A percentile compares a stretch with the other conserved stretches of the same genome.
phyloP scores from a whole-genome alignment of 2,888 invertebrate genomes.

The Alentia gelatinosa region DNA sequence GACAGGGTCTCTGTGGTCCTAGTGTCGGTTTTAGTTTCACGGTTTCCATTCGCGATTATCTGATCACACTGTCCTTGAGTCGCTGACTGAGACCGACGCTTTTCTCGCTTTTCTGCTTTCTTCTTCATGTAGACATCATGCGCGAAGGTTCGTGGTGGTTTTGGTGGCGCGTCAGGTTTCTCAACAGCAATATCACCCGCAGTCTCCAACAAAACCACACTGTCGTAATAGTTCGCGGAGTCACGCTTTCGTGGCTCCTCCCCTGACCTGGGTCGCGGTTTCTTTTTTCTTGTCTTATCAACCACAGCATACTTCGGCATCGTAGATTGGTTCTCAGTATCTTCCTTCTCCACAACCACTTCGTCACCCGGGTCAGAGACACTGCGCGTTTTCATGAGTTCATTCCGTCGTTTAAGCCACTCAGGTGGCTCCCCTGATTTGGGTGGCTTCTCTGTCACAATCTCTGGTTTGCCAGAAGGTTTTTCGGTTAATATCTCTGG shows the following conservation, averaged over 20 bases:
- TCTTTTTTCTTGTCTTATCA: neutral
- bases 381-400: slow-evolving; percentile 3
- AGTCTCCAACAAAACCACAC: neutral
- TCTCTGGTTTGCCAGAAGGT: neutral
- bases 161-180: slow-evolving; percentile 44
- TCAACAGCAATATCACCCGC: neutral
- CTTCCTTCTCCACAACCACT: neutral
- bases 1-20: neutral
- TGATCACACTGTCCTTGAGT: neutral
- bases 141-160: slow-evolving; percentile 58
- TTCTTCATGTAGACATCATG: slow-evolving; percentile 54
- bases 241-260: neutral
- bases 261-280: slow-evolving; percentile 7
- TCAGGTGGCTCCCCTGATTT: neutral
- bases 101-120: slow-evolving; percentile 2
- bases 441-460: neutral
- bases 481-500: neutral
- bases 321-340: neutral
- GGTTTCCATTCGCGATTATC: neutral
- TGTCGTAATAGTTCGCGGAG: neutral
- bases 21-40: neutral
- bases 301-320: slow-evolving; percentile 17
- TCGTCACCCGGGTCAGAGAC: neutral
- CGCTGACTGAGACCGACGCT: neutral
- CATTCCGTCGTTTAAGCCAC: neutral